Percentiles rank a stretch among this genome's conserved stretches.
These are phyloP conservation scores for Phataginus tetradactyla DNA, from an alignment of 2,797 vertebrate genomes.

Conservation along the genomic window DNA sequence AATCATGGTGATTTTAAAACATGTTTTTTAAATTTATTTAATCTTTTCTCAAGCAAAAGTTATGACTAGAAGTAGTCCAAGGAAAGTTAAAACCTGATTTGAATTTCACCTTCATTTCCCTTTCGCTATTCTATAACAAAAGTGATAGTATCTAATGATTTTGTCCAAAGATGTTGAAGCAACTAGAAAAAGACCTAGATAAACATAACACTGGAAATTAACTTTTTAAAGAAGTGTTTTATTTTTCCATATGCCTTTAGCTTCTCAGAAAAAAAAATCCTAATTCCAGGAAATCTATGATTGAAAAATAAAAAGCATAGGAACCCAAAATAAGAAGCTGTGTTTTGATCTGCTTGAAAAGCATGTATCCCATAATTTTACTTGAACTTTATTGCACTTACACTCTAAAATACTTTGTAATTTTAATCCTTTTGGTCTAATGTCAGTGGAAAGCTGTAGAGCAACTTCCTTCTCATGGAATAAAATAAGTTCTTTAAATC, in stretches of 20 bases:
- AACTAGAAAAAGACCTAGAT: not conserved
- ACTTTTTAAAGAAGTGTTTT: slow-evolving; percentile 44
- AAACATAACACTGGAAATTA: slow-evolving; percentile 10
- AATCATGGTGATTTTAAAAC: slow-evolving; percentile 26
- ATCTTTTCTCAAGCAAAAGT: slow-evolving; percentile 5
- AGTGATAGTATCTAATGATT: not conserved
- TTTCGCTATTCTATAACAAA: not conserved
- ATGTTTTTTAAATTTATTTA: not conserved
- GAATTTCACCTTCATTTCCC: not conserved
- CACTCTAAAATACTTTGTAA: slow-evolving; percentile 19
- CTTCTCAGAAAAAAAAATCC: not conserved
- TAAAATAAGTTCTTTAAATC: slow-evolving; percentile 5
- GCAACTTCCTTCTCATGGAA: not conserved
- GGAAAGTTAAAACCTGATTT: not conserved
- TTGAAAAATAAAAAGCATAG: slow-evolving; percentile 29
- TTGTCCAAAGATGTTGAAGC: not conserved
- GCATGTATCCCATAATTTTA: not conserved
- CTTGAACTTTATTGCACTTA: not conserved
- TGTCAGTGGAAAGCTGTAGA: not conserved
- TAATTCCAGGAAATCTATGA: slow-evolving; percentile 11
- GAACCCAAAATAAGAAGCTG: not conserved
- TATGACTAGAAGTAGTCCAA: not conserved
- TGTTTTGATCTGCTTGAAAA: not conserved
- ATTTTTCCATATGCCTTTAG: slow-evolving; percentile 23
- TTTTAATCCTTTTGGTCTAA: slow-evolving; percentile 5